These are phyloP conservation scores for Pampusana beccarii DNA, from an alignment of 2,113 vertebrate genomes.

Conservation along the genomic window DNA sequence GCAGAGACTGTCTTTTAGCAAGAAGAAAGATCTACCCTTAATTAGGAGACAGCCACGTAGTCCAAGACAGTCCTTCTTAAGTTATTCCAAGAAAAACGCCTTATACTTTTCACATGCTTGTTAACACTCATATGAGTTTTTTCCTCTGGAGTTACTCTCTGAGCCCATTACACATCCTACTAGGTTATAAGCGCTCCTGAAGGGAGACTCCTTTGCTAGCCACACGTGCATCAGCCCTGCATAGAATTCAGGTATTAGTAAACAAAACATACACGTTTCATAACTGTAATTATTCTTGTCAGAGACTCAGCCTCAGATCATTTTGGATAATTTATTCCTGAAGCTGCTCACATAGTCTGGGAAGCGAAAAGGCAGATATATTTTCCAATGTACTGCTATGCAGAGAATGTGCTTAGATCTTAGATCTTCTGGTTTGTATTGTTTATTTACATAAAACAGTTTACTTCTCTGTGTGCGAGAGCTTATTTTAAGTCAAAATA, in stretches of 20 bases:
- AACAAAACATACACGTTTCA: neutral
- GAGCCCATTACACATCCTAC: neutral
- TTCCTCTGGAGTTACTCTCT: neutral
- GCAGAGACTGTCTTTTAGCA: neutral
- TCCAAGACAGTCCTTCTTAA: neutral
- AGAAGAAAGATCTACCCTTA: neutral
- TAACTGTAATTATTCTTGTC: neutral
- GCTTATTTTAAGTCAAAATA: neutral
- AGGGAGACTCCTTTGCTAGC: neutral
- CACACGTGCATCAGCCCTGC: rapidly evolving
- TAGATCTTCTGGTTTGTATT: neutral
- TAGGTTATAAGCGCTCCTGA: neutral
- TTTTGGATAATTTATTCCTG: neutral
- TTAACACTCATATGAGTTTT: neutral
- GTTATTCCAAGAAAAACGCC: neutral
- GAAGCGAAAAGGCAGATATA: neutral
- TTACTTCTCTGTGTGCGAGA: neutral
- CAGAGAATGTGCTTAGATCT: neutral
- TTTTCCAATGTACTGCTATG: neutral
- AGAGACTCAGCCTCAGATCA: neutral
- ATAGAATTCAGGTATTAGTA: neutral
- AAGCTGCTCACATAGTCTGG: neutral
- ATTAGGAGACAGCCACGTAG: neutral
- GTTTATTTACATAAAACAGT: neutral
- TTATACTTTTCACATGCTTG: neutral